Base-by-base conservation (phyloP, 2,888 invertebrate genomes). In the Stenodera caucasica region DNA sequence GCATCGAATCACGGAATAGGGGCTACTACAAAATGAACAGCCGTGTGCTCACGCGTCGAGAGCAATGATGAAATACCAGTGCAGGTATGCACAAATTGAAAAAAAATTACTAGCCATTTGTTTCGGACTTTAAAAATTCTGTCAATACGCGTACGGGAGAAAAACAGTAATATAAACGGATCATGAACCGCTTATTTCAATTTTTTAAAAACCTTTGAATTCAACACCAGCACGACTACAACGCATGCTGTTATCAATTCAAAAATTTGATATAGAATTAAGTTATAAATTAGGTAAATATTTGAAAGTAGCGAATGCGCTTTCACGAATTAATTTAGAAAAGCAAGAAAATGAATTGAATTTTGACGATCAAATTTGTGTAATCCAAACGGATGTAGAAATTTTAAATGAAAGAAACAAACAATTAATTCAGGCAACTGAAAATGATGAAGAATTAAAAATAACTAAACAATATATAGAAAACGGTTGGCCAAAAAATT, bases 401-500 rank as follows among this genome's bases (percentile, higher is more conserved):
- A 55, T 58, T 45, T 59, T 61, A n/a, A 50, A 64, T 26, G 26
- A 37, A 56, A 63, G 60, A 58, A 49, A 52, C 23, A 51, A 61
- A 26, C 32, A 61, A 53, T 52, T 65, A 55, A 64, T 58, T 49
- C 40, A 52, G 18, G 35, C 59, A 62, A 56, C 62, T 9, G 14
- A 30, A 45, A 53, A 57, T 29, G 72, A 71, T 61, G 7, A 15
- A 11, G 68, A 70, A 53, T 56, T 70, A 23, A 57, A 61, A 57
- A 49, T 55, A 52, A 29, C 73, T 49, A 68, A 65, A 49, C 58
- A 67, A n/a, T 63, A 61, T 37, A 65, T 73, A 33, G 15, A 59
- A 50, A 32, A 66, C 7, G 69, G 71, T 3, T 74, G 74, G 72
- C 72, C 72, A 30, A 60, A 64, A 18, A 55, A 66, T 26, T 32